Evolutionary conservation across 2,888 invertebrate species (phyloP).

Genomic region (Dastarcus helophoroides): DNA sequence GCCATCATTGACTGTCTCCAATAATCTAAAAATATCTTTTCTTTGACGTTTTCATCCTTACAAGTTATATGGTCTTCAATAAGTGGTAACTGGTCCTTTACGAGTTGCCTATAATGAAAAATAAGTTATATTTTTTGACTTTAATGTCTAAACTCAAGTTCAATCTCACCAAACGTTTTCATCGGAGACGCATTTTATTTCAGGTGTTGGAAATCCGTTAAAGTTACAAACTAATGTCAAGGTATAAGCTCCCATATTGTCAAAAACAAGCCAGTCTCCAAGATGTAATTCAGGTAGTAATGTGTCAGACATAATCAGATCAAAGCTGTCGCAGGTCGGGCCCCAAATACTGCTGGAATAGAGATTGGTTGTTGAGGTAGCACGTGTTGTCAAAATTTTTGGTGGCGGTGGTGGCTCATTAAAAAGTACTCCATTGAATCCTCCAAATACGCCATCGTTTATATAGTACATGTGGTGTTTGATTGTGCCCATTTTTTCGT

Average conservation of each 20-base stretch:
- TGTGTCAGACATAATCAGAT: conserved; percentile 57
- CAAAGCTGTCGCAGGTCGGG: conserved; percentile 91
- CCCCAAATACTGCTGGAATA: conserved; percentile 97
- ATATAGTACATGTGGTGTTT: conserved; percentile 85
- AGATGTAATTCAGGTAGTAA: conserved; percentile 60
- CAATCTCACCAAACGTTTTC: conserved; percentile 52
- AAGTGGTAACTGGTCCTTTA: too few relatives aligned
- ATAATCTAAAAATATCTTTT: too few relatives aligned
- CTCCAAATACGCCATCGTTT: conserved; percentile 98
- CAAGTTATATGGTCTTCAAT: too few relatives aligned
- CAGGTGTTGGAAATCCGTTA: conserved; percentile 85
- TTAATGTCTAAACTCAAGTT: too few relatives aligned
- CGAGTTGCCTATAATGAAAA: too few relatives aligned
- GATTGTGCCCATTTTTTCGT: conserved; percentile 18
- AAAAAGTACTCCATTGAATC: conserved; percentile 92
- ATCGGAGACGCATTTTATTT: conserved; percentile 54
- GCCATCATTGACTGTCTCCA: too few relatives aligned
- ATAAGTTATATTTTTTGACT: too few relatives aligned
- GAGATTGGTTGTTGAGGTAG: too few relatives aligned
- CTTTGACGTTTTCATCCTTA: too few relatives aligned
- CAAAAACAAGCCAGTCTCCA: conserved; percentile 84
- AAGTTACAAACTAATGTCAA: conserved; percentile 84
- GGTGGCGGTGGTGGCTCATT: too few relatives aligned
- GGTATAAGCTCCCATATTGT: conserved; percentile 98
- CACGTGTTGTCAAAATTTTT: too few relatives aligned